phyloP scores from a whole-genome alignment of 2,797 vertebrate genomes.

The Paguma larvata region DNA sequence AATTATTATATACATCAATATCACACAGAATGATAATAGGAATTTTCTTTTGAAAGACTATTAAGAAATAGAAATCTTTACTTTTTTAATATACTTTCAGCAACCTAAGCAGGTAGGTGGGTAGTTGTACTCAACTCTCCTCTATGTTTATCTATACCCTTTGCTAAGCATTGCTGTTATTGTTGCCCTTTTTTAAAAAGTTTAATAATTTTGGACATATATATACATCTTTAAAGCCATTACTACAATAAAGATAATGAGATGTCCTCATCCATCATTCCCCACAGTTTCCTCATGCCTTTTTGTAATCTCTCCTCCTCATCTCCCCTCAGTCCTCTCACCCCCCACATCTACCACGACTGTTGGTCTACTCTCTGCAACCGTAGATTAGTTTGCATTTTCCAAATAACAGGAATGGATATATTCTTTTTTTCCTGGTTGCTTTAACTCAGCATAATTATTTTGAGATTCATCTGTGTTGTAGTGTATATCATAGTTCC shows the following conservation, averaged over 20 bases:
- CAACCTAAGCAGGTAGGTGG: neutral
- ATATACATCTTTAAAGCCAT: neutral
- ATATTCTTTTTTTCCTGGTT: neutral
- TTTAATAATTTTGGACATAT: neutral
- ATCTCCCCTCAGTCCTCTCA: neutral
- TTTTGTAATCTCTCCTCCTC: neutral
- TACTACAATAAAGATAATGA: neutral
- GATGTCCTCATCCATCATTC: neutral
- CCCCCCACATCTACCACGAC: neutral
- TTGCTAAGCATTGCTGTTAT: neutral
- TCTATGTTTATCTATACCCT: neutral
- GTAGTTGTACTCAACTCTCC: neutral
- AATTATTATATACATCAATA: neutral
- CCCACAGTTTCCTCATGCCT: neutral
- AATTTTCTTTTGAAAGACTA: slow-evolving; percentile 47
- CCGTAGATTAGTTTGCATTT: neutral
- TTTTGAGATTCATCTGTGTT: neutral
- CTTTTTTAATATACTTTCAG: slow-evolving; percentile 19
- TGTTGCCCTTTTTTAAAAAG: neutral
- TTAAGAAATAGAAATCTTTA: slow-evolving; percentile 19
- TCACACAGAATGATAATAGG: neutral
- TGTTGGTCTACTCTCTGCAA: neutral
- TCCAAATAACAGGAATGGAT: neutral
- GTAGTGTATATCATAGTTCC: neutral
- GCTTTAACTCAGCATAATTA: neutral